Evolutionary conservation across 2,888 invertebrate genomes (phyloP).

Genomic region (Hypena proboscidalis): DNA sequence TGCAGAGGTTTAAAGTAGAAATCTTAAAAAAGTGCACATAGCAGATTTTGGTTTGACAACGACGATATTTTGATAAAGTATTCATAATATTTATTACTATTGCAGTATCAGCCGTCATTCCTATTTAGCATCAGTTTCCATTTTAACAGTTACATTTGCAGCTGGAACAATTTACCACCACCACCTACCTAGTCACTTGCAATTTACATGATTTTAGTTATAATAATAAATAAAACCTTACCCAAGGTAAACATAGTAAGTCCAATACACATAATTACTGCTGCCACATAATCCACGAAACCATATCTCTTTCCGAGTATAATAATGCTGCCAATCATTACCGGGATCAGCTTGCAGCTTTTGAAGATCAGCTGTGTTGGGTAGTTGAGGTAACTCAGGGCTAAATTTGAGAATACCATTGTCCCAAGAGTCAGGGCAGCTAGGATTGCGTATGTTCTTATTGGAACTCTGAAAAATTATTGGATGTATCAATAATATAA

Average conservation of each 20-base stretch:
- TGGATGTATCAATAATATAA: not conserved
- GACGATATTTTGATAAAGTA: too few relatives aligned
- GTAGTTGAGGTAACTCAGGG: slow-evolving; percentile 97
- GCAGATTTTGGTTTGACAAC: too few relatives aligned
- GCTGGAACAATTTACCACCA: too few relatives aligned
- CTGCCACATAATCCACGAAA: slow-evolving; percentile 93
- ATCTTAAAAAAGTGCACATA: too few relatives aligned
- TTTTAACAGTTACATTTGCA: too few relatives aligned
- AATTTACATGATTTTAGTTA: too few relatives aligned
- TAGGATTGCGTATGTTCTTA: slow-evolving; percentile 91
- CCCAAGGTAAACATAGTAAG: slow-evolving; percentile 96
- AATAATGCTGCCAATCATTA: slow-evolving; percentile 96
- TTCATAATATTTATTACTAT: too few relatives aligned
- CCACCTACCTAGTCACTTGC: too few relatives aligned
- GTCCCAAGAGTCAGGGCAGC: slow-evolving; percentile 96
- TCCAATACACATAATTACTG: slow-evolving; percentile 94
- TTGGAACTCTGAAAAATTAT: slow-evolving; percentile 89
- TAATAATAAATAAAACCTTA: slow-evolving; percentile 59
- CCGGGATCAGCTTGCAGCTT: slow-evolving; percentile 98
- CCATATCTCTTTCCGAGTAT: slow-evolving; percentile 96
- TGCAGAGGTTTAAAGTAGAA: too few relatives aligned
- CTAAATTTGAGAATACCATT: slow-evolving; percentile 98
- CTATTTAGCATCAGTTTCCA: too few relatives aligned
- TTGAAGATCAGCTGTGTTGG: slow-evolving; percentile 99
- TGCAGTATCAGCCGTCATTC: too few relatives aligned